A percentile compares a stretch with the other conserved stretches of the same genome.
Conservation (phyloP, 2,113 vertebrate genomes). For the Irena cyanogastra region DNA sequence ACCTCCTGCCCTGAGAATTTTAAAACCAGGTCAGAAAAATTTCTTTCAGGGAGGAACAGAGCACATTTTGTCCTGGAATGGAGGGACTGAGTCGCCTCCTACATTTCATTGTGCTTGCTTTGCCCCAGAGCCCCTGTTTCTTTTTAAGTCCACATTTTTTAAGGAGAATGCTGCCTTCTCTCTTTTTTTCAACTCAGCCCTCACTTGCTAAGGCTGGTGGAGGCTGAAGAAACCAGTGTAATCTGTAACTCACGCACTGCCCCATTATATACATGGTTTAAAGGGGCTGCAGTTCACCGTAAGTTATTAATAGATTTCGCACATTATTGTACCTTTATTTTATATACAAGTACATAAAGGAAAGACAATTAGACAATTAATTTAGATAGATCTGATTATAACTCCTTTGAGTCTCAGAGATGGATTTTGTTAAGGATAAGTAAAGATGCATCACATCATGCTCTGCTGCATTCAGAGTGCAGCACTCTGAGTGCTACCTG, state of each 20-base stretch:
- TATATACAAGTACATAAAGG: background rate
- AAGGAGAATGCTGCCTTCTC: background rate
- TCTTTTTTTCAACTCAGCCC: background rate
- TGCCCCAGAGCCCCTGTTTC: background rate
- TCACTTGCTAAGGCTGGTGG: background rate
- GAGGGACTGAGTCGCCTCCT: background rate
- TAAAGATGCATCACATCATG: background rate
- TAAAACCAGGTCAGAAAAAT: constrained; percentile 18
- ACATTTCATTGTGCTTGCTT: background rate
- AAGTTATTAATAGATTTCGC: background rate
- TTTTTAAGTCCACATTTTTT: background rate
- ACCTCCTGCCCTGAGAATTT: background rate
- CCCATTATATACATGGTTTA: background rate
- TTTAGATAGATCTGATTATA: background rate
- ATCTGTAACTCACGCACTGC: background rate
- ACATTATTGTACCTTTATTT: background rate
- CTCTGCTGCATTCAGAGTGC: background rate
- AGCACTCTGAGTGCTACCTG: background rate
- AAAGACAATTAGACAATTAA: background rate
- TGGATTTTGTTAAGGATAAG: background rate
- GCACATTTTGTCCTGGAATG: background rate
- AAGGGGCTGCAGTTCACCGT: background rate
- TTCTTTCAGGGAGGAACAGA: background rate
- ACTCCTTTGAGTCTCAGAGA: background rate
- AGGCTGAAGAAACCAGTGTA: background rate